Base-by-base conservation (phyloP, 2,797 vertebrate species). In the Eleutherodactylus coqui region DNA sequence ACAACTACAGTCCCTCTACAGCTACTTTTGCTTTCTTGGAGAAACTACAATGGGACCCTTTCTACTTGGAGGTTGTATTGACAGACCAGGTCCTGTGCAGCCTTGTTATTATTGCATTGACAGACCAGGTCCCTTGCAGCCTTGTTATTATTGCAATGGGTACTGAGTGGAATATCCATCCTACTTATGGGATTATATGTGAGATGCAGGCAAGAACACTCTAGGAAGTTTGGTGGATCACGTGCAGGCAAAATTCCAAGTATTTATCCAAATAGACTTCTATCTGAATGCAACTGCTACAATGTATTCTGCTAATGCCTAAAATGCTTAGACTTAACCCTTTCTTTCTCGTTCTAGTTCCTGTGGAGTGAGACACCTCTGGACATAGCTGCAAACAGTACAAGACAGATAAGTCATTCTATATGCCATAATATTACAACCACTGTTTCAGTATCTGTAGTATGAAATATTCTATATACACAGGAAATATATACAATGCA, bases 11-110 rank as follows among this genome's bases (percentile, higher is more conserved):
- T 79, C 60, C 82, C 64, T 24, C 1, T 79, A 3, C 85, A 82
- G n/a, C 14, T 53, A 67, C 80, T 87, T 84, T 82, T 75, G 76
- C 55, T 82, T 84, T 67, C 34, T 87, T 87, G 75, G 41, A 87
- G 75, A 29, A 79, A 73, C 75, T 84, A 87, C 34, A 34, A 87
- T 79, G 78, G 72, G 85, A 19, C 69, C 55, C 75, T 78, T 64
- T 51, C 41, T 64, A 34, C 51, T 24, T 83, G 80, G 51, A 83
- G 83, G 80, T 84, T 49, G 29, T 53, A 79, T 64, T 79, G 81
- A 41, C 60, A 73, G 64, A 41, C 27, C 67, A 84, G 55, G 43
- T 84, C 76, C 76, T 79, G 17, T 17, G 55, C 69, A 81, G 51
- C 34, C 32, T 41, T 73, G 2, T 79, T 77, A 73, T 83, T 43